Percentiles rank a stretch among this genome's conserved stretches.
Evolutionary conservation across 2,888 invertebrate genomes (phyloP).

Genomic region (Cybosia mesomella): DNA sequence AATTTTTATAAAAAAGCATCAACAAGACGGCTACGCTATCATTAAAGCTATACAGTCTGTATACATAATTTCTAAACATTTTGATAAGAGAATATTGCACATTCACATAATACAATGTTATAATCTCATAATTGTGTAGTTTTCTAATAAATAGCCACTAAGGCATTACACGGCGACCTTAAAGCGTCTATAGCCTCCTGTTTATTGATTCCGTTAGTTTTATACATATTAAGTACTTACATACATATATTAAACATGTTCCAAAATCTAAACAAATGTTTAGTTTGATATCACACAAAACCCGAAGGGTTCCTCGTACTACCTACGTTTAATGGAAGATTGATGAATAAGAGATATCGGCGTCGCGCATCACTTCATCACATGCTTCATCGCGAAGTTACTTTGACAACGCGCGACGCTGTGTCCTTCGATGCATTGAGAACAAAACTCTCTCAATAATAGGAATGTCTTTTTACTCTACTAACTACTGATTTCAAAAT

Average conservation of each 20-base stretch:
- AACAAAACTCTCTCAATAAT: constrained; percentile 27
- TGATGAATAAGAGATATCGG: constrained; percentile 32
- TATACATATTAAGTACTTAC: constrained; percentile 32
- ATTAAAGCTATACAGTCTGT: constrained; percentile 86
- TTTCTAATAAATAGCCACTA: constrained; percentile 67
- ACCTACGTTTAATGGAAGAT: constrained; percentile 53
- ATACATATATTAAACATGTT: constrained; percentile 34
- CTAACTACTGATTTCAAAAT: constrained; percentile 21
- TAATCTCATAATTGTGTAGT: constrained; percentile 59
- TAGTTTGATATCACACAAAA: constrained; percentile 52
- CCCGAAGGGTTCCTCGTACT: constrained; percentile 38
- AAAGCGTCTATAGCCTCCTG: constrained; percentile 67
- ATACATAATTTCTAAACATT: constrained; percentile 84
- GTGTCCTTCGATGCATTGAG: constrained; percentile 17
- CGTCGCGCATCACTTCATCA: constrained; percentile 3
- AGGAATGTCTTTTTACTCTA: constrained; percentile 25
- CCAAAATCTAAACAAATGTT: constrained; percentile 45
- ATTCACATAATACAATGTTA: constrained; percentile 69
- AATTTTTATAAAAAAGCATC: constrained; percentile 84
- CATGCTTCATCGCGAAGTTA: constrained; percentile 18
- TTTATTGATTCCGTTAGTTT: constrained; percentile 47
- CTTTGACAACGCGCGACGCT: constrained; percentile 10
- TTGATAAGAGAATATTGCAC: constrained; percentile 86
- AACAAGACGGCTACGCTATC: constrained; percentile 85
- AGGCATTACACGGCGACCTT: constrained; percentile 77